These are phyloP conservation scores for Prionace glauca DNA, from an alignment of 2,797 vertebrate species.

Conservation along the genomic window DNA sequence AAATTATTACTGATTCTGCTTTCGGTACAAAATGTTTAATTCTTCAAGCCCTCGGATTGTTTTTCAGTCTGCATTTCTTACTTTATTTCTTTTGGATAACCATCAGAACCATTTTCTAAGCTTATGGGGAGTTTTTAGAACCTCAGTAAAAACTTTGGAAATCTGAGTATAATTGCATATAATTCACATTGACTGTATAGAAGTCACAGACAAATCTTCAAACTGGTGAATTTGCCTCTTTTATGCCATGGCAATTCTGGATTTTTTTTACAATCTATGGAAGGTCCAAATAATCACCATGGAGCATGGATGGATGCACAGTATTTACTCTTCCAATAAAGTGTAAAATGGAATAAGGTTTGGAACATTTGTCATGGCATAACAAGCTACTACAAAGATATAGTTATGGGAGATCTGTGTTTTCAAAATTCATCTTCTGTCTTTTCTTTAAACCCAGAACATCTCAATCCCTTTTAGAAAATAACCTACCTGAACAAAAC, in stretches of 20 bases:
- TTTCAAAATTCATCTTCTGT: neutral
- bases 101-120: neutral
- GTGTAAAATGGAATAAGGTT: neutral
- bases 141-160: neutral
- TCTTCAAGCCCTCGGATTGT: no score
- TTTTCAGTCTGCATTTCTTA: neutral
- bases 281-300: neutral
- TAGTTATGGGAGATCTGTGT: neutral
- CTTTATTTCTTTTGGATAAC: neutral
- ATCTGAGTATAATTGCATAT: neutral
- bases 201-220: neutral
- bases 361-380: neutral
- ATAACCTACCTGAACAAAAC: neutral
- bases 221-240: neutral
- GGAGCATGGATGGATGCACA: neutral
- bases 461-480: neutral
- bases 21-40: neutral
- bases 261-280: neutral
- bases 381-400: neutral
- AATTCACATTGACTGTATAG: neutral
- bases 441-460: neutral
- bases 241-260: neutral
- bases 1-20: neutral
- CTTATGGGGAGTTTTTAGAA: neutral
- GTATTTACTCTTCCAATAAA: neutral